These are phyloP conservation scores for Loriculus beryllinus DNA, from an alignment of 2,797 vertebrate species.

Conservation along the genomic window DNA sequence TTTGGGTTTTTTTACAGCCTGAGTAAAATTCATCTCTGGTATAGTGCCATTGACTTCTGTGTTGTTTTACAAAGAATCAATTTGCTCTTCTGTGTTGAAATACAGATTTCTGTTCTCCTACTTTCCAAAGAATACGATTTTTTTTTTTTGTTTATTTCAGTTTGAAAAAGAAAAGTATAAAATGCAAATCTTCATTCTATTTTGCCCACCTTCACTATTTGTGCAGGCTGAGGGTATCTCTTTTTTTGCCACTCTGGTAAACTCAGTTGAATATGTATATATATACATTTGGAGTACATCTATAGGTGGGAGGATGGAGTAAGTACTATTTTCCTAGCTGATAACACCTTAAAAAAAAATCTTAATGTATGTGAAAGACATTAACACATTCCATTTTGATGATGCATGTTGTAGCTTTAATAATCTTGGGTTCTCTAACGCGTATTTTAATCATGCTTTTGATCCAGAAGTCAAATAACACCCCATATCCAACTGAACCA, in stretches of 20 bases:
- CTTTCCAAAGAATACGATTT: not conserved
- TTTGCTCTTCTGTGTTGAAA: conserved; percentile 31
- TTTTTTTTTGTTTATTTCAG: not conserved
- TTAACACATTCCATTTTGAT: conserved; percentile 2
- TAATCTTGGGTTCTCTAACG: not conserved
- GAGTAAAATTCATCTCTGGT: conserved; percentile 18
- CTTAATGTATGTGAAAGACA: not conserved
- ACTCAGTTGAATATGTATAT: not conserved
- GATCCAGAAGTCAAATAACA: not conserved
- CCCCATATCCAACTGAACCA: not conserved
- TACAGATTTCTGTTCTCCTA: not conserved
- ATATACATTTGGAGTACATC: not conserved
- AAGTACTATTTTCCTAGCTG: not conserved
- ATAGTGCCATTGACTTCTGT: conserved; percentile 31
- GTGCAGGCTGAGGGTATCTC: not conserved
- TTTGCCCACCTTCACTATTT: not conserved
- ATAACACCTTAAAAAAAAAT: not conserved
- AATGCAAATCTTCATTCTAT: not conserved
- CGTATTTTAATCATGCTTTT: conserved; percentile 1
- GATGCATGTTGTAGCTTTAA: not conserved
- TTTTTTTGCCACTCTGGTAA: not conserved
- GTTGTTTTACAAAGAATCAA: conserved; percentile 51
- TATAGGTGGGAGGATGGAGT: not conserved
- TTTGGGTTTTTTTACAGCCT: conserved; percentile 19
- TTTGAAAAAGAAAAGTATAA: not conserved